Percentiles rank a stretch among this genome's conserved stretches.
Conservation (phyloP, 2,113 vertebrate genomes). For the Polypterus senegalus region DNA sequence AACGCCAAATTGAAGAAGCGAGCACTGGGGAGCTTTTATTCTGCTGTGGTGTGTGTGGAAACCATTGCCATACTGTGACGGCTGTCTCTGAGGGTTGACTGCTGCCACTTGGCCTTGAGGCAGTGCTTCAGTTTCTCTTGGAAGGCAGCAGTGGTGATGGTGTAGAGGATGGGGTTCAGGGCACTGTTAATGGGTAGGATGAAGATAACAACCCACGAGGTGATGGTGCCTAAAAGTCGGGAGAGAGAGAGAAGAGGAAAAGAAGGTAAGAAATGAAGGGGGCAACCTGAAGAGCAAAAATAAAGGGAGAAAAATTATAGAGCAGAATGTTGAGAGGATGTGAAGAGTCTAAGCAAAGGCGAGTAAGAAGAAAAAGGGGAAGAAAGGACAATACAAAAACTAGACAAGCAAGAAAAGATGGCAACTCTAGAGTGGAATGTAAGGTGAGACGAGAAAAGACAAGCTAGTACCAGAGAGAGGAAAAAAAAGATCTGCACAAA, state of each 20-base stretch:
- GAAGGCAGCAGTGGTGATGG: constrained; percentile 24
- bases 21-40: background rate
- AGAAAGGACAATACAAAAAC: too few relatives aligned
- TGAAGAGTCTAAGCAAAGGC: background rate
- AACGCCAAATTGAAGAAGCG: background rate
- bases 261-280: background rate
- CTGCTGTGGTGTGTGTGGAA: background rate
- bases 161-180: constrained; percentile 29
- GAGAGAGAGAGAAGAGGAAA: background rate
- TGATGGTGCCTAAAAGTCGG: constrained; percentile 19
- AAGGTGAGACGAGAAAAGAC: too few relatives aligned
- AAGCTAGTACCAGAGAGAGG: too few relatives aligned
- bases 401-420: too few relatives aligned
- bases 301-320: too few relatives aligned
- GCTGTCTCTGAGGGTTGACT: background rate
- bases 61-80: background rate
- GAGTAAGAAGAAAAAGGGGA: too few relatives aligned
- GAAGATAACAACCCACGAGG: constrained; percentile 37
- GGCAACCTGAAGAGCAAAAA: too few relatives aligned
- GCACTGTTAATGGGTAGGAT: constrained; percentile 32
- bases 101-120: constrained; percentile 9
- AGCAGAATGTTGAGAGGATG: background rate
- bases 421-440: too few relatives aligned
- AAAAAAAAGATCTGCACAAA: too few relatives aligned
- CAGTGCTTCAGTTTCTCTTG: constrained; percentile 21